Conservation (phyloP, 2,113 vertebrate genomes). For the Eubucco bourcierii region DNA sequence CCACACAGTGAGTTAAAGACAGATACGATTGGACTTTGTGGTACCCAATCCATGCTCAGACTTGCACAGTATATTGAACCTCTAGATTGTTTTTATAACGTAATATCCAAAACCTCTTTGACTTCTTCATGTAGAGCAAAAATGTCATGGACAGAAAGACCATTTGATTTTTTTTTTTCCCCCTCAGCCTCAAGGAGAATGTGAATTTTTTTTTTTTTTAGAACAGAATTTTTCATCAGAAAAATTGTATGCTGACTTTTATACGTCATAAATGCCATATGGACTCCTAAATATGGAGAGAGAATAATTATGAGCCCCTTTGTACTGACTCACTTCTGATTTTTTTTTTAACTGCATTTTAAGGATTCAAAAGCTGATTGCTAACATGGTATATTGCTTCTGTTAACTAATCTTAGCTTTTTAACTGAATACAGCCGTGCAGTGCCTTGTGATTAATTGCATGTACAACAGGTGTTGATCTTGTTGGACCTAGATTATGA, state of each 20-base stretch:
- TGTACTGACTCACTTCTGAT: constrained; percentile 65
- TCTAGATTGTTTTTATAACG: constrained; percentile 21
- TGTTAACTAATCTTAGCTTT: constrained; percentile 62
- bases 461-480: constrained; percentile 70
- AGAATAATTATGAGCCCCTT: constrained; percentile 68
- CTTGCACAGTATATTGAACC: constrained; percentile 20
- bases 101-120: not conserved
- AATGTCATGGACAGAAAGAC: constrained; percentile 47
- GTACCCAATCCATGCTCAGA: constrained; percentile 34
- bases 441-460: constrained; percentile 62
- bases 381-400: constrained; percentile 21
- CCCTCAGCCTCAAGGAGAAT: constrained; percentile 10
- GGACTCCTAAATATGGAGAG: constrained; percentile 66
- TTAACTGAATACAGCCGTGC: constrained; percentile 24
- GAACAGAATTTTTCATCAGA: constrained; percentile 58
- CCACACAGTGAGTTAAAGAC: constrained; percentile 42
- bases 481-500: constrained; percentile 64
- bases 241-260: constrained; percentile 62
- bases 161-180: constrained; percentile 21
- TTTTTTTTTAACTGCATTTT: constrained; percentile 48
- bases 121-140: constrained; percentile 13
- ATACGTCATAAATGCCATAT: constrained; percentile 69
- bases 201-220: constrained; percentile 21
- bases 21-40: constrained; percentile 35
- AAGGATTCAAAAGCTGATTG: constrained; percentile 55